phyloP scores from a whole-genome alignment of 2,888 invertebrate species.

The Petrolisthes manimaculis region DNA sequence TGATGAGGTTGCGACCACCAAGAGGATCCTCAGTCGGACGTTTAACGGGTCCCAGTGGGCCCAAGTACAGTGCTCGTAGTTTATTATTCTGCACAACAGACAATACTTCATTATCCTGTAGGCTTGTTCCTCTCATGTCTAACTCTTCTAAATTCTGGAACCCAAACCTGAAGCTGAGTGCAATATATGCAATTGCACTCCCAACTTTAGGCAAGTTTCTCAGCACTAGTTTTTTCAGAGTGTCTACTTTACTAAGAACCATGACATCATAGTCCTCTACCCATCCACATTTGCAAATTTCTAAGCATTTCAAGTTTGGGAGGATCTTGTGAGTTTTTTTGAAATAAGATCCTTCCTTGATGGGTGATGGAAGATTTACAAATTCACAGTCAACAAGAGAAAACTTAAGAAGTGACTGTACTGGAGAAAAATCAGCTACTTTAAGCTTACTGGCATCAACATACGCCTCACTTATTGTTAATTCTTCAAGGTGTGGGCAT shows the following conservation, averaged over 20 bases:
- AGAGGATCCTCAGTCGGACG: constrained; percentile 31
- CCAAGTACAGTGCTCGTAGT: constrained; percentile 54
- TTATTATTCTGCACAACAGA: constrained; percentile 61
- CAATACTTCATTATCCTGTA: constrained; percentile 57
- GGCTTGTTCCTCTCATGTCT: constrained; percentile 64
- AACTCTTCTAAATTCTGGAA: constrained; percentile 61
- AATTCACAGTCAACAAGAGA: constrained; percentile 60
- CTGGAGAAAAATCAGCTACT: constrained; percentile 46
- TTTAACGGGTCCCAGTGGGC: constrained; percentile 62
- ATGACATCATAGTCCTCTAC: constrained; percentile 65
- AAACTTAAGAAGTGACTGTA: constrained; percentile 47
- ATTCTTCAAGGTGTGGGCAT: constrained; percentile 57
- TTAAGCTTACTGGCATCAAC: constrained; percentile 63
- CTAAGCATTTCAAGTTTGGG: constrained; percentile 45
- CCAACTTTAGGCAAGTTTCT: constrained; percentile 59
- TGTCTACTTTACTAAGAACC: constrained; percentile 61
- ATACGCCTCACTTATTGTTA: constrained; percentile 55
- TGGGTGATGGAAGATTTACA: constrained; percentile 54
- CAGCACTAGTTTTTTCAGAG: constrained; percentile 56
- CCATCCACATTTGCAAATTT: constrained; percentile 58
- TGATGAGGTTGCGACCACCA: constrained; percentile 52
- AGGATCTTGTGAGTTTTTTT: constrained; percentile 54
- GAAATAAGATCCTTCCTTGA: constrained; percentile 61
- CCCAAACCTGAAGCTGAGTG: constrained; percentile 64
- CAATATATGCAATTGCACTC: constrained; percentile 61